Conservation (phyloP, 2,797 vertebrate genomes). For the Poecile montanus region DNA sequence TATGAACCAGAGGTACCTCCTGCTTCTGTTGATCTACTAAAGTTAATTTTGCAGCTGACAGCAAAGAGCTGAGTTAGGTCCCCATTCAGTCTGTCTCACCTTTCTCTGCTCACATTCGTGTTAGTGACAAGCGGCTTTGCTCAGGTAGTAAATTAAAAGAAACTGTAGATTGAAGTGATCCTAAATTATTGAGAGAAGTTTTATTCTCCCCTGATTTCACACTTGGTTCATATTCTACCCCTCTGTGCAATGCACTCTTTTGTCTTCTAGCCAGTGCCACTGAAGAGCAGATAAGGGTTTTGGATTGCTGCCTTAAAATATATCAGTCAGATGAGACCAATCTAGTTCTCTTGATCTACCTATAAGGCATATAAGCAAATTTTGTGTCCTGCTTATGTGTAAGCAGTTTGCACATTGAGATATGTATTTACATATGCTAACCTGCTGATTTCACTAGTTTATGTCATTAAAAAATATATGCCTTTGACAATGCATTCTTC, state of each 20-base stretch:
- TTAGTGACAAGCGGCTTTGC: not conserved
- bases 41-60: conserved; percentile 19
- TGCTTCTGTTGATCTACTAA: not conserved
- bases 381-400: not conserved
- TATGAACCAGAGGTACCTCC: not conserved
- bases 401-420: not conserved
- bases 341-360: not conserved
- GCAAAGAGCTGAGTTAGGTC: not conserved
- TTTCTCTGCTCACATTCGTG: not conserved
- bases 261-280: not conserved
- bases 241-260: not conserved
- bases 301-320: not conserved
- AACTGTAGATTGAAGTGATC: not conserved
- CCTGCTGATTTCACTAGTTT: not conserved
- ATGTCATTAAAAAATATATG: not conserved
- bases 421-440: not conserved
- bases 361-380: not conserved
- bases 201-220: conserved; percentile 22
- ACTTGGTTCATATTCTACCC: not conserved
- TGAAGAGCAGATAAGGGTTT: not conserved
- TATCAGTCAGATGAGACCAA: not conserved
- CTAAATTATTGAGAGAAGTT: conserved; percentile 40
- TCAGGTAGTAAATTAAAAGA: not conserved
- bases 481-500: not conserved
- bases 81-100: not conserved